Base-by-base conservation (phyloP, 2,797 vertebrate genomes). In the Gadopsis marmoratus region DNA sequence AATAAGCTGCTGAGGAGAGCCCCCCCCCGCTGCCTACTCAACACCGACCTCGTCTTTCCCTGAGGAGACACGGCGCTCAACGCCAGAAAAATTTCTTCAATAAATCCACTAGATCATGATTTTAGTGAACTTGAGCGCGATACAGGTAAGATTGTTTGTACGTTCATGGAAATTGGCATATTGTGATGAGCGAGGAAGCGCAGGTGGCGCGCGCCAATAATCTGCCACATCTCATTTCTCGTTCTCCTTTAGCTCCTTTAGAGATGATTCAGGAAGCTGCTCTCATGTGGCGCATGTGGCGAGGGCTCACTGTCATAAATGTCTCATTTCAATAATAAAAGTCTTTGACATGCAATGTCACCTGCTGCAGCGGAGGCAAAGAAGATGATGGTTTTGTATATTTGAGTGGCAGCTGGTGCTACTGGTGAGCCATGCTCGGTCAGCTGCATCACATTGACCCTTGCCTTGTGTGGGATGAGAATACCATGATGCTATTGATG, bases 251-350 rank as follows among this genome's bases (percentile, higher is more conserved):
- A 8, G 71, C 74, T 31, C 82, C 26, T 51, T 61, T 64, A n/a
- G 79, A 75, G 65, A 58, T 58, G 81, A 82, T 78, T 89, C 72
- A 71, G 70, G 64, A 73, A 69, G 76, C 54, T 9, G 1, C 73
- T 74, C 71, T 84, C 75, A 35, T 83, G 79, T 78, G 79, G 35
- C 37, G 11, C n/a, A n/a, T n/a, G n/a, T n/a, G n/a, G n/a, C n/a
- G n/a, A 56, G 66, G 71, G 62, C 80, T 77, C 75, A 6, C 68
- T 74, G 76, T 88, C 88, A 78, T 83, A 91, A 90, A 91, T 90
- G 89, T 91, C 93, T 93, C 85, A 94, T 95, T 94, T 95, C 87
- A 91, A 91, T 92, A 91, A 89, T 84, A 95, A 94, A 94, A 85
- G 88, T 92, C 75, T 86, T 41, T 74, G 83, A 84, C 86, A 78